Evolutionary conservation across 2,797 vertebrate species (phyloP).

Genomic region (Eospalax fontanierii): DNA sequence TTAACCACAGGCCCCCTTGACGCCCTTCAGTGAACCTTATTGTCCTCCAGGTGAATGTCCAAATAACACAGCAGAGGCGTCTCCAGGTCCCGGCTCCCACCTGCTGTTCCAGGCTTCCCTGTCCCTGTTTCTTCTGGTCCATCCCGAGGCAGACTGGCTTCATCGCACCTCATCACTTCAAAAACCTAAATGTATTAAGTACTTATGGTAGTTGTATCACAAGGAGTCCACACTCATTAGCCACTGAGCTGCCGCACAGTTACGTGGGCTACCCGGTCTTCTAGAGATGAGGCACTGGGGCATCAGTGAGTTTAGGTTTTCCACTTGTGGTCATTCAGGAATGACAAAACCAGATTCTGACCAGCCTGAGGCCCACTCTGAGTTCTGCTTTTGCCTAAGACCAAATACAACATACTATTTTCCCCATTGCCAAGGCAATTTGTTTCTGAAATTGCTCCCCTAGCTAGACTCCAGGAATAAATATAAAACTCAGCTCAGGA

Average conservation of each 20-base stretch:
- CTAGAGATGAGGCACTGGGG: neutral
- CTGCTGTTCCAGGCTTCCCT: neutral
- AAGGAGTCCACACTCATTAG: neutral
- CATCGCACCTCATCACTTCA: neutral
- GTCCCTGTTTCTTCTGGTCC: neutral
- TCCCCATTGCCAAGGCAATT: neutral
- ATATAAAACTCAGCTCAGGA: neutral
- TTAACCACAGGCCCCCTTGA: neutral
- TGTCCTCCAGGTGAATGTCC: neutral
- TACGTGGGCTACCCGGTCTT: neutral
- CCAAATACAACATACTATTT: neutral
- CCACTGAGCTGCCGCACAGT: neutral
- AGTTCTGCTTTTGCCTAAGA: slow-evolving; percentile 42
- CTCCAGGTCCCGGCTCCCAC: neutral
- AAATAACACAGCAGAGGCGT: neutral
- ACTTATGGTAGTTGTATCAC: neutral
- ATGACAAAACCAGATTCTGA: slow-evolving; percentile 12
- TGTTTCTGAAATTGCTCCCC: neutral
- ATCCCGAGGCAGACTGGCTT: neutral
- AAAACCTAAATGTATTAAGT: neutral
- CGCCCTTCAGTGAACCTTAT: neutral
- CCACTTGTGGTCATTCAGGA: neutral
- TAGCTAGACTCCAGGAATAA: neutral
- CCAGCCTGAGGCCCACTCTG: neutral
- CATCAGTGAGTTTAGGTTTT: neutral